Base-by-base conservation (phyloP, 2,888 invertebrate species). In the Ochropacha duplaris region DNA sequence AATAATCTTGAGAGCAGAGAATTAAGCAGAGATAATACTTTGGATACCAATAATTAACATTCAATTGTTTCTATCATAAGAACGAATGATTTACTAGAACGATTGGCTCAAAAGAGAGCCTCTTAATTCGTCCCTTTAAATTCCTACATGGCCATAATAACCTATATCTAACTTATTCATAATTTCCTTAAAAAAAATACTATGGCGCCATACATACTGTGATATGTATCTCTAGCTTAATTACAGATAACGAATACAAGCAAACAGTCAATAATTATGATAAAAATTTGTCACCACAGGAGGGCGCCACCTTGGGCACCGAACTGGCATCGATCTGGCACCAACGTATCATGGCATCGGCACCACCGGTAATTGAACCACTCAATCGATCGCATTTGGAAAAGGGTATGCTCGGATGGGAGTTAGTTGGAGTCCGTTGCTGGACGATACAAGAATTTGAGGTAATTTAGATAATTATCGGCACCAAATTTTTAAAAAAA, bases 341-440 rank as follows among this genome's bases (percentile, higher is more conserved):
- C 50, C 44, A 44, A 19, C 2, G 9, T 44, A 44, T 44, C 44
- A 44, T 9, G 59, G 62, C 65, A 66, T 74, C 72, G 71, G 70
- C 75, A 66, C 71, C 72, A 64, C 54, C 59, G 65, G 80, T 81
- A 83, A 82, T 83, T 81, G 81, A 73, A 69, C 79, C 76, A 71
- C 75, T 81, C 79, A 74, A 79, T 81, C 74, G 74, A 69, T 58
- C 68, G 68, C 66, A 71, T 76, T 70, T 72, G 68, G 67, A 58
- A 57, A 44, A 72, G 71, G 74, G 69, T 69, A 28, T 66, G 68
- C 71, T 71, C 67, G 71, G 66, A 70, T 55, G 62, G 36, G n/a
- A 28, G 34, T 19, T 0, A 39, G 58, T 50, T 4, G 8, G 69
- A 64, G 24, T 57, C 57, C 82, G 64, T 34, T 70, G 64, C 55